These are phyloP conservation scores for Cheilosia grossa DNA, from an alignment of 2,888 invertebrate genomes.

Conservation along the genomic window DNA sequence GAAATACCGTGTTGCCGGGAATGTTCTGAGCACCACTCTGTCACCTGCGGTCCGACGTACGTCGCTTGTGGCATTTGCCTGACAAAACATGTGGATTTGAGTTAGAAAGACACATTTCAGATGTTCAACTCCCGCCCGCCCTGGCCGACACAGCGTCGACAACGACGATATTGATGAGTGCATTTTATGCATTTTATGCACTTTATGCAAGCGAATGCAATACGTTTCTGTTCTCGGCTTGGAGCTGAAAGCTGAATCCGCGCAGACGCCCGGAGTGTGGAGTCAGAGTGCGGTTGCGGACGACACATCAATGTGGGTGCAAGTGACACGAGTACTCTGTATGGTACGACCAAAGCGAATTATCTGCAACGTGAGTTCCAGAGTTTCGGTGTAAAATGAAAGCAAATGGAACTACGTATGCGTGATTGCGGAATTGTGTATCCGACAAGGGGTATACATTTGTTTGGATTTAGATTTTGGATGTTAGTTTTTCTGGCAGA, in stretches of 20 bases:
- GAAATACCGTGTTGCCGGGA: slow-evolving; percentile 52
- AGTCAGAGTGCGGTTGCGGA: neutral
- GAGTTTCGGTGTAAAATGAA: slow-evolving; percentile 13
- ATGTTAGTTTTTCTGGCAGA: neutral
- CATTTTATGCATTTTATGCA: slow-evolving; percentile 43
- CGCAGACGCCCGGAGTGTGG: neutral
- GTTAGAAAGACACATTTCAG: slow-evolving; percentile 36
- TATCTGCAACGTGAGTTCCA: slow-evolving; percentile 60
- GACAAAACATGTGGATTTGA: slow-evolving; percentile 65
- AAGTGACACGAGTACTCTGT: slow-evolving; percentile 45
- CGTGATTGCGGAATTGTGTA: slow-evolving; percentile 59
- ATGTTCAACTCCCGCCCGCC: neutral
- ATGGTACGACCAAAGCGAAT: slow-evolving; percentile 55
- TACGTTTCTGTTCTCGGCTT: neutral
- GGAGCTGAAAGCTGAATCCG: slow-evolving; percentile 3
- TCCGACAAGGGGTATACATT: slow-evolving; percentile 26
- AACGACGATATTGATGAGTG: slow-evolving; percentile 4
- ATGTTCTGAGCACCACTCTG: slow-evolving; percentile 60
- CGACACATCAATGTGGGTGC: slow-evolving; percentile 61
- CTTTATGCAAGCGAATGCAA: neutral
- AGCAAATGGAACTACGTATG: slow-evolving; percentile 42
- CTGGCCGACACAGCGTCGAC: slow-evolving; percentile 4
- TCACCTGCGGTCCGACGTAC: slow-evolving; percentile 69
- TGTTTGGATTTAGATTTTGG: slow-evolving; percentile 14
- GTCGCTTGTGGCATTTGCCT: slow-evolving; percentile 63